These are phyloP conservation scores for Nomada ferruginata DNA, from an alignment of 2,888 invertebrate species.

Conservation along the genomic window DNA sequence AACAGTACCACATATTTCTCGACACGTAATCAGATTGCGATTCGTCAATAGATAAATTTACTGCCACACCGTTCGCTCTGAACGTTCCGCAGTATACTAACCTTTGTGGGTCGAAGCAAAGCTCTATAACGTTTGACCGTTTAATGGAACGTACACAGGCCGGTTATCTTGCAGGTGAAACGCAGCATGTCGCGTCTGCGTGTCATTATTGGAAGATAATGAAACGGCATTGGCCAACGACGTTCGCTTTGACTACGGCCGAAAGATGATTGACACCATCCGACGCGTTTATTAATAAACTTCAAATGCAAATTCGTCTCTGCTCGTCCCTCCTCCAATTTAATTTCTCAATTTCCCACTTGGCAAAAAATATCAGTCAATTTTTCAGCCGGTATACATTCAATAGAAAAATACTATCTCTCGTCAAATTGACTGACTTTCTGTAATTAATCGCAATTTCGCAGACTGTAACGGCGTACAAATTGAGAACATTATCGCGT, in stretches of 20 bases:
- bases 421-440: too few species aligned
- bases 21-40: background rate
- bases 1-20: background rate
- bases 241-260: constrained; percentile 5
- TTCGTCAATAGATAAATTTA: constrained; percentile 28
- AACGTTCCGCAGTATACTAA: background rate
- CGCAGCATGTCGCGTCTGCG: background rate
- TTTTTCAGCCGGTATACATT: too few species aligned
- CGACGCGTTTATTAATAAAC: background rate
- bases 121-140: background rate
- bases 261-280: background rate
- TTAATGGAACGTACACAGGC: constrained; percentile 20
- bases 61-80: constrained; percentile 1
- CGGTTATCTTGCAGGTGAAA: constrained; percentile 18
- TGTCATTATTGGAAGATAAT: constrained; percentile 32
- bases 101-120: background rate
- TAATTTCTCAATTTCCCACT: background rate
- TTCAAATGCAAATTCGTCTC: background rate
- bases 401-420: too few species aligned
- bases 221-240: constrained; percentile 22
- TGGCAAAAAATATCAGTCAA: too few species aligned
- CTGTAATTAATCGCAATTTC: too few species aligned
- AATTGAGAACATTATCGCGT: too few species aligned
- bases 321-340: background rate
- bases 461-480: too few species aligned